Evolutionary conservation across 2,888 invertebrate species (phyloP), one percentile per base, ranked within the genome.

Genomic region (Xestoiulus laeticollis): DNA sequence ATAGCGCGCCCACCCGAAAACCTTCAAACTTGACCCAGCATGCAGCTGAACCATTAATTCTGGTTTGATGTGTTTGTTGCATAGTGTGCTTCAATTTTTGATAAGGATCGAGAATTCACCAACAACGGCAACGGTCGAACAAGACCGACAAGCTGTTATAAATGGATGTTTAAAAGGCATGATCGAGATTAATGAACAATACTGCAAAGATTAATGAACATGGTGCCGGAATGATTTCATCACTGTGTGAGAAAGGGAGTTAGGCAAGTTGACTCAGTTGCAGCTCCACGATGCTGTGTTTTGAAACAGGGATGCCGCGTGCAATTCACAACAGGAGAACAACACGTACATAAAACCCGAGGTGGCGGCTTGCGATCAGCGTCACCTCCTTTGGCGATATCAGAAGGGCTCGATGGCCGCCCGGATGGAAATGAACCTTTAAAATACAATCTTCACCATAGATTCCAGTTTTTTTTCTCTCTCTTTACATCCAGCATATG

Each of bases 151-250:
- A 87, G 68, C 43, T 83, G 87, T 87, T 83, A 87, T 84, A 87
- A 87, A 87, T 87, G 84, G 87, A 84, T 83, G 84, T 82, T 87
- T 87, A 87, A 87, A 87, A 87, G 83, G 87, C 83, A 84, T 84
- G 87, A 87, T 87, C 82, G 87, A 87, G 87, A 87, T 87, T 87
- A 87, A 87, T 87, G 87, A 84, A 87, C 87, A 84, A 87, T 83
- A 87, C 38, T 87, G 78, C 33, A 87, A 53, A 86, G 86, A 86
- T 86, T 86, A 86, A 86, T 86, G 86, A 86, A 86, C 53, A 86
- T 53, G 48, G 78, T 78, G 78, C 78, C 78, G 78, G 78, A 78
- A 78, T 78, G 78, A 78, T 78, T 78, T 78, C 78, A 78, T 78
- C 78, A 78, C 78, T 78, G 78, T 43, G 85, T 44, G 85, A 85